Evolutionary conservation across 2,888 invertebrate genomes (phyloP), one percentile per base, ranked within the genome.

Genomic region (Polyploca ridens): DNA sequence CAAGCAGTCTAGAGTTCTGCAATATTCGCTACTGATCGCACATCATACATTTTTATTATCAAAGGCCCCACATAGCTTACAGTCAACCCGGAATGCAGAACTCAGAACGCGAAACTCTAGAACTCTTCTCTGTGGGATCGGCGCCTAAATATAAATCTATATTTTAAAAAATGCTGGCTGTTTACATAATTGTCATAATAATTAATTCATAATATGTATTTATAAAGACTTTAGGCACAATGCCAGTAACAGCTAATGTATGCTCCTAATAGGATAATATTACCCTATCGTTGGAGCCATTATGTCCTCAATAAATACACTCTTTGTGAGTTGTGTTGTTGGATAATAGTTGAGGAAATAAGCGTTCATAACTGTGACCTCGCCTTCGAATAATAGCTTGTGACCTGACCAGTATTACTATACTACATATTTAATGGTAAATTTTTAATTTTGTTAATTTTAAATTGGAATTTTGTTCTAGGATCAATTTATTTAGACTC

Each of bases 221-320:
- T 74, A 70, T 68, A 69, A 69, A 72, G 73, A 64, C 70, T 64
- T 69, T 73, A 71, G 81, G 81, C 72, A 71, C 61, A 41, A 72
- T 72, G 82, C 86, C 87, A 87, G 84, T 77, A 73, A 67, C 74
- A 72, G 69, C 76, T 83, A 84, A 82, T 78, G 79, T 75, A 74
- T 71, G 75, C 78, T 77, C 73, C 76, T 81, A 80, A 81, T 86
- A 81, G 75, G 80, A 88, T 85, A 86, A 89, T 83, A 85, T 83
- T 83, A 85, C 81, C 75, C 78, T 82, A 83, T 84, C 87, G 82
- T 82, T 85, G 81, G 78, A 81, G 81, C 79, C 79, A 75, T 79
- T 78, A 71, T 72, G 66, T 66, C 68, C 65, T 72, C 73, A 71
- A 78, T 78, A 77, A 77, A 19, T 54, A 54, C 73, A 70, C 68